These are phyloP conservation scores for Drosophila santomea DNA, from an alignment of 1,140 invertebrate species.

Conservation along the genomic window DNA sequence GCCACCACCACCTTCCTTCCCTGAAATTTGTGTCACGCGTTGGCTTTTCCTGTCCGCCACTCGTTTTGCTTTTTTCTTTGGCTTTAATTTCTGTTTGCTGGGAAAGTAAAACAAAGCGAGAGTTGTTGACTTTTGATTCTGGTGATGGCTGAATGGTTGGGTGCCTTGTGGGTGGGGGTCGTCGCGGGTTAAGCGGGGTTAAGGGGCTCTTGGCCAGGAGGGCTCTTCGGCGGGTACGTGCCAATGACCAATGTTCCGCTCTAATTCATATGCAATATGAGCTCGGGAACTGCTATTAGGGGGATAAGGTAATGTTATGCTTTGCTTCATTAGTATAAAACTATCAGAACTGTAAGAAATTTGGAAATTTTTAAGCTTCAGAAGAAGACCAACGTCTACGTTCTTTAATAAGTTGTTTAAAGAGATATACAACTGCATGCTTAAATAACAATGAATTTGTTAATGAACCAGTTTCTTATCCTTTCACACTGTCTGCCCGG, in stretches of 20 bases:
- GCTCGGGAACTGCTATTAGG: too few species aligned
- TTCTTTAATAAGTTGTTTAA: too few species aligned
- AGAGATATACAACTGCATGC: too few species aligned
- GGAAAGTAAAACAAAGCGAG: constrained; percentile 68
- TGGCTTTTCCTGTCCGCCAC: constrained; percentile 59
- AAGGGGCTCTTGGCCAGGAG: background rate
- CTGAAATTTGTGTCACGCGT: constrained; percentile 77
- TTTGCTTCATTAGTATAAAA: too few species aligned
- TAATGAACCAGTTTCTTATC: constrained; percentile 1
- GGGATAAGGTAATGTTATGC: background rate
- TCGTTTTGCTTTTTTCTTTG: constrained; percentile 33
- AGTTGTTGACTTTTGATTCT: constrained; percentile 70
- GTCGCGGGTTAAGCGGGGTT: constrained; percentile 9
- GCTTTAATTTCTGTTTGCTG: constrained; percentile 78
- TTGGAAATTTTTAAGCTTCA: too few species aligned
- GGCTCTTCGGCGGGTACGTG: constrained; percentile 10
- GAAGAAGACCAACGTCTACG: too few species aligned
- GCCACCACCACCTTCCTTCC: constrained; percentile 55
- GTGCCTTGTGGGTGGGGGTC: background rate
- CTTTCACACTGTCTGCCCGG: background rate
- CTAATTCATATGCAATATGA: constrained; percentile 51
- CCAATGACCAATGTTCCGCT: constrained; percentile 59
- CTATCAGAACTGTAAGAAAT: too few species aligned
- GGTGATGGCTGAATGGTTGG: constrained; percentile 22
- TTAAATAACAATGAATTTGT: constrained; percentile 30